Evolutionary conservation across 2,113 vertebrate genomes (phyloP), one percentile per base, ranked within the genome.

Genomic region (Sceloporus tristichus): DNA sequence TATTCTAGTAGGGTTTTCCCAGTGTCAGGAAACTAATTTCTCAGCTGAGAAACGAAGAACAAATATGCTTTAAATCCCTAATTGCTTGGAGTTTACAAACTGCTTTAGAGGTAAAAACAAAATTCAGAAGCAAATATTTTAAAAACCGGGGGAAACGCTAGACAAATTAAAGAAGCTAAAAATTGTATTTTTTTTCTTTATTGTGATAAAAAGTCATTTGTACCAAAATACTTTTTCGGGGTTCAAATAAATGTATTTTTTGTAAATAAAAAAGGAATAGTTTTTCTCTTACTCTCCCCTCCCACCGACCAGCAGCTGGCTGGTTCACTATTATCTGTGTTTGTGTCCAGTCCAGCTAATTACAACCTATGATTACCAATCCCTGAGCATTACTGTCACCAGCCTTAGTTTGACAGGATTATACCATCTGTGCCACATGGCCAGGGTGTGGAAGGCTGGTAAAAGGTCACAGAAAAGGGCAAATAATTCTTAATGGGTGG

Each of bases 351-450:
- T 93, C 97, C 93, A 93, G 96, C 97, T 98, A 98, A 99, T 99
- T 98, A 98, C 96, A 98, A 97, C 95, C 97, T 94, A 96, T 98
- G 97, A 98, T 98, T 97, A 97, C 96, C 97, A 96, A 97, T 97
- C 95, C 97, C 95, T 94, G 94, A 96, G 95, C 93, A 90, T 93
- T 92, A 89, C 96, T 94, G 93, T 97, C 97, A 98, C 98, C 98
- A 98, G 98, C 98, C 94, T 94, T 93, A 92, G 94, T 96, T 96
- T 97, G 97, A 97, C 97, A 96, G 97, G 96, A 97, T 97, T 94
- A 96, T 97, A 96, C 98, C 98, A 98, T 98, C 97, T 99, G 98
- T 98, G 96, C 97, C 96, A 96, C 95, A 96, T 97, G 97, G 96
- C 95, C 92, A 84, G 94, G 94, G 93, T 94, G 96, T 90, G 91